A percentile compares a stretch with the other conserved stretches of the same genome.
These are phyloP conservation scores for Monoplex corrugatus DNA, from an alignment of 2,888 invertebrate species.

Conservation along the genomic window DNA sequence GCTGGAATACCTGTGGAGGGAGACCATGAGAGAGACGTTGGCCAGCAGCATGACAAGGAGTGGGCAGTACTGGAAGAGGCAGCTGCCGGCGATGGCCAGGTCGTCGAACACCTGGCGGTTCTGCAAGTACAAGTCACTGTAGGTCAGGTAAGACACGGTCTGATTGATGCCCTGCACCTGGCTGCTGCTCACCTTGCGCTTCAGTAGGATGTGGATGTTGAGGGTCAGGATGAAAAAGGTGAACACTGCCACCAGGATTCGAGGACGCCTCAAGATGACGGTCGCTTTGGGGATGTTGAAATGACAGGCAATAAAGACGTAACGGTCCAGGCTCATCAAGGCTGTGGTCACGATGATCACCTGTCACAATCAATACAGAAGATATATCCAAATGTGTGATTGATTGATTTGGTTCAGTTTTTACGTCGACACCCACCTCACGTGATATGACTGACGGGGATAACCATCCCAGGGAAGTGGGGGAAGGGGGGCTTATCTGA, in stretches of 20 bases:
- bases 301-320: conserved; percentile 3
- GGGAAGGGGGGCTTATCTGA: too few species aligned
- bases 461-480: too few species aligned
- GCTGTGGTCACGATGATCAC: conserved; percentile 32
- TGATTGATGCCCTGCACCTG: conserved; percentile 6
- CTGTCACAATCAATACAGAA: too few species aligned
- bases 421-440: too few species aligned
- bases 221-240: neutral
- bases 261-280: neutral
- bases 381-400: too few species aligned
- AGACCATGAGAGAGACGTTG: conserved; percentile 36
- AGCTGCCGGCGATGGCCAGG: conserved; percentile 42
- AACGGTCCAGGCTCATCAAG: conserved; percentile 43
- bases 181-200: neutral
- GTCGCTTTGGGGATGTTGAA: neutral
- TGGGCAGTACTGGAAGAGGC: conserved; percentile 42
- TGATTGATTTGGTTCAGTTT: too few species aligned
- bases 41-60: conserved; percentile 34
- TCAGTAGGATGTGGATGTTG: conserved; percentile 24
- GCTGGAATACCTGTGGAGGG: conserved; percentile 25
- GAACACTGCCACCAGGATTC: neutral
- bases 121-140: conserved; percentile 26
- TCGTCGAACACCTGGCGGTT: conserved; percentile 17
- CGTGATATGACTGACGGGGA: too few species aligned
- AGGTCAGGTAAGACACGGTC: conserved; percentile 36